Evolutionary conservation across 2,888 invertebrate genomes (phyloP).

Genomic region (Pristionchus maxplancki): DNA sequence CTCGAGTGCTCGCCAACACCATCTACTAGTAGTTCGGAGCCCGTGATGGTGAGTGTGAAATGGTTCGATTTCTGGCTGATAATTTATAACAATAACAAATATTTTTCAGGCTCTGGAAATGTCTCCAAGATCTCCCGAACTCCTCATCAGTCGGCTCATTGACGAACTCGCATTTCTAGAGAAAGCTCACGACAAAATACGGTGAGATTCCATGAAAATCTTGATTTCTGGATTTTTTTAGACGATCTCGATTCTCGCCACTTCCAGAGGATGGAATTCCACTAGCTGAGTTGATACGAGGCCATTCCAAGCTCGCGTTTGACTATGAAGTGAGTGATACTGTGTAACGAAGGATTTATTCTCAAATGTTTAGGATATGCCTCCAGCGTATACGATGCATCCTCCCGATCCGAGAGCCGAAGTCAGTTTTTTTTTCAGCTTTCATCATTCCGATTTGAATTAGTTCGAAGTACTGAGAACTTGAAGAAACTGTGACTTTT

Average conservation of each 20-base stretch:
- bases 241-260: background rate
- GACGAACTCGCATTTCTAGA: background rate
- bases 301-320: background rate
- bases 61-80: too few species aligned
- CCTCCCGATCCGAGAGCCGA: background rate
- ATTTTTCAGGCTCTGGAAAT: background rate
- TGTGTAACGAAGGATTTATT: background rate
- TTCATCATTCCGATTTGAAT: too few species aligned
- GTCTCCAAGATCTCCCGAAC: too few species aligned
- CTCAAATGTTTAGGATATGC: background rate
- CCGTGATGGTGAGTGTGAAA: too few species aligned
- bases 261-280: background rate
- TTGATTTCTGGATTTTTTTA: background rate
- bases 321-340: background rate
- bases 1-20: background rate
- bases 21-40: too few species aligned
- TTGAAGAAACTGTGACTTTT: too few species aligned
- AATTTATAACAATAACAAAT: too few species aligned
- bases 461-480: too few species aligned
- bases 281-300: background rate
- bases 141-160: background rate
- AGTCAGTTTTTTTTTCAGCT: background rate
- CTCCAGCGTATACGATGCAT: background rate
- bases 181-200: background rate
- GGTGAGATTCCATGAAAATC: background rate